These are phyloP conservation scores for Tragelaphus imberbis DNA, from an alignment of 2,113 vertebrate species.

Conservation along the genomic window DNA sequence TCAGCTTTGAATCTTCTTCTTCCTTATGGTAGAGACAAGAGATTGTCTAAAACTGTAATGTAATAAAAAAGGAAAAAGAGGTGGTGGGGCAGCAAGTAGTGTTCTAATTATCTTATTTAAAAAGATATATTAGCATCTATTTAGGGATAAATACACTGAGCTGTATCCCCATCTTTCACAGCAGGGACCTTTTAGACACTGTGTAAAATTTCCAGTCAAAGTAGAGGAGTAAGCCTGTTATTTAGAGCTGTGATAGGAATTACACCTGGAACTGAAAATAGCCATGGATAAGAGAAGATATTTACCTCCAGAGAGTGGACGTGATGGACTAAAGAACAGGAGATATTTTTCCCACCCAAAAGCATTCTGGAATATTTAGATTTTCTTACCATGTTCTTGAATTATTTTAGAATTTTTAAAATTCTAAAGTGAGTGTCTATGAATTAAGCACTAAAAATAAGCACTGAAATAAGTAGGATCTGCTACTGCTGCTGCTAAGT, in stretches of 20 bases:
- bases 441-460: background rate
- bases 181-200: background rate
- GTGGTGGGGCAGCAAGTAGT: background rate
- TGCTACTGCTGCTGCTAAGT: too few species aligned
- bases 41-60: background rate
- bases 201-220: background rate
- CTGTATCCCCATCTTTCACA: background rate
- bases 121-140: background rate
- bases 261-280: background rate
- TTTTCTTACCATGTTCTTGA: background rate
- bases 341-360: background rate
- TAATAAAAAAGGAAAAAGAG: background rate
- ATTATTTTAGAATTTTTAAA: background rate
- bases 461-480: background rate
- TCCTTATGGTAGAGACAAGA: background rate
- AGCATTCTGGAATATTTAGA: background rate
- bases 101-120: background rate
- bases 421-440: background rate
- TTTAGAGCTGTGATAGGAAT: background rate
- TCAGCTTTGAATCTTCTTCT: background rate
- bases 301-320: background rate
- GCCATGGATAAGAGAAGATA: background rate
- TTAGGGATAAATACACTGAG: background rate
- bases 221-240: background rate
- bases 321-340: background rate